Conservation (phyloP, 30 jellyfish, hydroid and myxozoan genomes). For the Cassiopea andromeda region DNA sequence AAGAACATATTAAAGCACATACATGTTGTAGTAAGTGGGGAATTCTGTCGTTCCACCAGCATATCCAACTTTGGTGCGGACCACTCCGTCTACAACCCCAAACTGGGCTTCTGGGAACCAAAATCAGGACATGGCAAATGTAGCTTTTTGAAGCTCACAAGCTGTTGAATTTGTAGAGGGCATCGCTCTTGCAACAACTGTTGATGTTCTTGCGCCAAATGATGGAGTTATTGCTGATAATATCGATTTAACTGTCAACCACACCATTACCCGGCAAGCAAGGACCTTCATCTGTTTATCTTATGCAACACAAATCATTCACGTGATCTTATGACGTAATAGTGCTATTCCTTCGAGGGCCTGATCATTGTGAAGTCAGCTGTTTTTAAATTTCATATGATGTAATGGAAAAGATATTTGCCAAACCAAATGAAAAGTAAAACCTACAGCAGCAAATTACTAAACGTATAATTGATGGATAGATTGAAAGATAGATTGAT, state of each 20-base stretch:
- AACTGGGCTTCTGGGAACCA: slow-evolving; percentile 99
- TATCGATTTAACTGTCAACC: slow-evolving; percentile 8
- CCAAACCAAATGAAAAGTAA: no score
- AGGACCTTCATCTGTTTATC: neutral
- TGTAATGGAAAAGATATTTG: no score
- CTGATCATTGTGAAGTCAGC: no score
- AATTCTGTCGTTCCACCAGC: slow-evolving; percentile 83
- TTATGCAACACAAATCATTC: neutral
- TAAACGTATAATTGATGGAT: no score
- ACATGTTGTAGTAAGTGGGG: slow-evolving; percentile 90
- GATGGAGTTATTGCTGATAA: slow-evolving; percentile 31
- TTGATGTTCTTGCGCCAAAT: slow-evolving; percentile 28
- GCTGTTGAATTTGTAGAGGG: slow-evolving; percentile 36
- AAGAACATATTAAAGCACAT: slow-evolving; percentile 18
- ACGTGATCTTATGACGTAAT: neutral
- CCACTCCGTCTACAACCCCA: slow-evolving; percentile 90
- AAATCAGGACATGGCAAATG: slow-evolving; percentile 98
- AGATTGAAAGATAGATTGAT: no score
- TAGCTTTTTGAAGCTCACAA: slow-evolving; percentile 77
- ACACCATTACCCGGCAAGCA: slow-evolving; percentile 2
- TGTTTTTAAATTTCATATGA: no score
- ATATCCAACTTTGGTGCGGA: slow-evolving; percentile 92
- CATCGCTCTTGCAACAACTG: slow-evolving; percentile 42
- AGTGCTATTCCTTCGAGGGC: no score
- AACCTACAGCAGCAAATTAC: no score